Base-by-base conservation (phyloP, 2,113 vertebrate species). In the Mirounga angustirostris region DNA sequence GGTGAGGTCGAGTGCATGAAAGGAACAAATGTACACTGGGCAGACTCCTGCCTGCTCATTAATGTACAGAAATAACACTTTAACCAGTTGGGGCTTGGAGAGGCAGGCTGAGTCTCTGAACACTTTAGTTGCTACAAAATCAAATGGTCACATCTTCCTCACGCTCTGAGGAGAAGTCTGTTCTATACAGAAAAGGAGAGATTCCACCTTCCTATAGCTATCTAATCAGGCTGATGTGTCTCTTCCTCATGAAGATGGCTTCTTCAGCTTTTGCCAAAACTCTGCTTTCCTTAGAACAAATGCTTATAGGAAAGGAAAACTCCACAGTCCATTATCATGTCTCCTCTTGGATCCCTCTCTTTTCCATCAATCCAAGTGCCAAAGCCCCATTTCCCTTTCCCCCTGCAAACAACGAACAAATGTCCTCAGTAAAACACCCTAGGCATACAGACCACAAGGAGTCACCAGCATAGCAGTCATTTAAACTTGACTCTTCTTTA, bases 1-100 rank as follows among this genome's bases (percentile, higher is more conserved):
- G 86, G 69, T 88, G 94, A 96, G 87, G 63, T 87, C 2, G 2
- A 54, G 78, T 79, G 52, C 90, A 76, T 83, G 86, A 71, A 86
- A 91, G 69, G 24, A 90, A 89, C 61, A 94, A 73, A 94, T 83
- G 76, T 93, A 52, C 30, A 79, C 21, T 5, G 43, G 56, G 56
- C 36, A 36, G 18, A 58, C 24, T 89, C 65, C 50, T 88, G 83
- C 80, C 50, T 93, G 15, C n/a, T 96, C 54, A 40, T 95, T 82
- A 95, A 95, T 40, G 50, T 19, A 12, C 40, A 74, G 54, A 89
- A 91, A 94, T 74, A 84, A 26, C 59, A 81, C 14, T 52, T 69
- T 7, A 74, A 84, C 28, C 73, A 33, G 9, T 16, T 81, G 26
- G 58, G n/a, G 46, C 63, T 71, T 92, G 16, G 73, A 87, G 92